Percentiles rank a stretch among this genome's conserved stretches.
phyloP scores from a whole-genome alignment of 2,113 vertebrate genomes.

The Macrotis lagotis region DNA sequence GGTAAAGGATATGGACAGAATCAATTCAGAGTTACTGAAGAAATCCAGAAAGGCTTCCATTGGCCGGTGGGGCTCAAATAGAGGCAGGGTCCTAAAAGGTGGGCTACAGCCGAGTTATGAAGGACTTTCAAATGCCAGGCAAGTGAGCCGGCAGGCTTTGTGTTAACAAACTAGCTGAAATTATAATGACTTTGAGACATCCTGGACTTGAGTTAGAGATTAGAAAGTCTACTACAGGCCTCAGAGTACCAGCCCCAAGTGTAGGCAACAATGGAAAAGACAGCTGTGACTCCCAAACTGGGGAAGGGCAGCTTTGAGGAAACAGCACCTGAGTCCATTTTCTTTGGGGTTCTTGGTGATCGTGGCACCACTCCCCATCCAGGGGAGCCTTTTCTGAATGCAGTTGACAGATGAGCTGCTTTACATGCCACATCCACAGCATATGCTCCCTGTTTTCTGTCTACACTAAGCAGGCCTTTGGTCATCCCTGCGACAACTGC shows the following conservation, averaged over 20 bases:
- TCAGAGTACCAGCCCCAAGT: neutral
- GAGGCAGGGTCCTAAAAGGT: neutral
- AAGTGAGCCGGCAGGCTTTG: neutral
- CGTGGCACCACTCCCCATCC: neutral
- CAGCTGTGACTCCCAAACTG: neutral
- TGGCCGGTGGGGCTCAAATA: no score
- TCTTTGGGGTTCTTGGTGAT: slow-evolving; percentile 25
- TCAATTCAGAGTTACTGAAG: neutral
- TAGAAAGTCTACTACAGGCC: neutral
- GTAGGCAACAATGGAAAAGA: neutral
- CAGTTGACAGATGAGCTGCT: neutral
- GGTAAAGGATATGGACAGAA: neutral
- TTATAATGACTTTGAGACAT: neutral
- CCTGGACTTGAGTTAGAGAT: neutral
- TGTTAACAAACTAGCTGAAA: neutral
- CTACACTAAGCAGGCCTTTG: neutral
- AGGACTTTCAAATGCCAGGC: neutral
- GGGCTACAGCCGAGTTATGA: neutral
- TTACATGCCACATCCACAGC: neutral
- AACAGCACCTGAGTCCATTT: neutral
- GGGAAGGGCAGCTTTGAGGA: neutral
- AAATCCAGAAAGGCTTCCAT: neutral
- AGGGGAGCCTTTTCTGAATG: neutral
- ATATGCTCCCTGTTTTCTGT: slow-evolving; percentile 6
- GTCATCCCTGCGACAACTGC: slow-evolving; percentile 8